These are phyloP conservation scores for Turritopsis rubra DNA, from an alignment of 30 jellyfish, hydroid and myxozoan genomes.

Conservation along the genomic window DNA sequence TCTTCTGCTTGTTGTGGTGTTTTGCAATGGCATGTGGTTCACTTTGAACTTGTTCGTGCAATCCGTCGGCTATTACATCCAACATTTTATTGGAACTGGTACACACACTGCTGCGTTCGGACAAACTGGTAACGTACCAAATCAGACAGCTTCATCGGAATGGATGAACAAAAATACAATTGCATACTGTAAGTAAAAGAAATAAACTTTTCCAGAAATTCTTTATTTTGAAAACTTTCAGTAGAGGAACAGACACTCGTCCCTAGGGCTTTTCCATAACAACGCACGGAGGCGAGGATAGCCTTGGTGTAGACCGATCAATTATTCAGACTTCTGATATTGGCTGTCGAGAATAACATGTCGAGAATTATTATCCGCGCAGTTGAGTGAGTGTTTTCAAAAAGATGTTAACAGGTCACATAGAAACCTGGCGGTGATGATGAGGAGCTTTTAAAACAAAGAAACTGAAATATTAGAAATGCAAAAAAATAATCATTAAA, in stretches of 20 bases:
- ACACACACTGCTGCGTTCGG: slow-evolving; percentile 11
- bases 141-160: background rate
- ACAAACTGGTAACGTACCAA: background rate
- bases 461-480: background rate
- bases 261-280: background rate
- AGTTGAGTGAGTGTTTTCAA: no score
- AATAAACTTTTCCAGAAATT: background rate
- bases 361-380: no score
- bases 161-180: background rate
- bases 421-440: no score
- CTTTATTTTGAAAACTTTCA: no score
- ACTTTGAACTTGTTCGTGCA: background rate
- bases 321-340: no score
- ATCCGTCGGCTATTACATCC: slow-evolving; percentile 1
- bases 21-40: background rate
- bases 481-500: no score
- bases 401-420: no score
- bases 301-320: no score
- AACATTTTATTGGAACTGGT: background rate
- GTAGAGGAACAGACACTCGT: no score
- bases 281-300: no score
- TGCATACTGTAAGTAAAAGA: background rate
- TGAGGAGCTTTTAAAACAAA: background rate
- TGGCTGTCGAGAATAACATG: no score
- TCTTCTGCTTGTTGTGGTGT: background rate